Evolutionary conservation across 1,140 invertebrate species (phyloP), one percentile per base, ranked within the genome.

Genomic region (Argopecten irradians): DNA sequence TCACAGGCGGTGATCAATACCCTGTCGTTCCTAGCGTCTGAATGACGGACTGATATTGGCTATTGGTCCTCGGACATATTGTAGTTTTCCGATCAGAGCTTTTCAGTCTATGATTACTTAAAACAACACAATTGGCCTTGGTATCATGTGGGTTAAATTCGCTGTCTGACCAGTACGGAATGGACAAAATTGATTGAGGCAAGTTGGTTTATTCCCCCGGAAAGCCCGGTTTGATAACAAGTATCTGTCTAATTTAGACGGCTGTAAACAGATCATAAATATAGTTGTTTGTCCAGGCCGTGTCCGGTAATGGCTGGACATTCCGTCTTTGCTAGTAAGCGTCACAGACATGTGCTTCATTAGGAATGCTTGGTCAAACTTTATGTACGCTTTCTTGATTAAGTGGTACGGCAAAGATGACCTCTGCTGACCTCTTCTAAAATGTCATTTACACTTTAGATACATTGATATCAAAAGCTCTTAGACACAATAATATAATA

Each of bases 171-270:
- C 55, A n/a, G 55, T n/a, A 71, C 55, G n/a, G 55, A 71, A 71
- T 71, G 55, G n/a, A 71, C 55, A 71, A 71, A 71, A 71, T 71
- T 71, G 55, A 71, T 71, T 71, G 55, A 71, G 55, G 55, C 55
- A 71, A 71, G 55, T 71, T 71, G 55, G 55, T 71, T 71, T 28
- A 71, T 22, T 71, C 55, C 28, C 55, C 55, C 0, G 55, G 55
- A 71, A 71, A 71, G 13, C 43, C 22, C 43, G 13, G 14, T 46
- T 46, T 71, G 55, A 71, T 28, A 71, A n/a, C 55, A 71, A 71
- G 55, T 28, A 71, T 71, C 55, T 71, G 55, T 71, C 55, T 71
- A 22, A 71, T 71, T 71, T 71, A 16, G 55, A 11, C 5, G 22
- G 55, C 28, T 71, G 22, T 71, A 71, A n/a, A 71, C n/a, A 71